phyloP scores from a whole-genome alignment of 2,113 vertebrate genomes.

The Varanus salvator region DNA sequence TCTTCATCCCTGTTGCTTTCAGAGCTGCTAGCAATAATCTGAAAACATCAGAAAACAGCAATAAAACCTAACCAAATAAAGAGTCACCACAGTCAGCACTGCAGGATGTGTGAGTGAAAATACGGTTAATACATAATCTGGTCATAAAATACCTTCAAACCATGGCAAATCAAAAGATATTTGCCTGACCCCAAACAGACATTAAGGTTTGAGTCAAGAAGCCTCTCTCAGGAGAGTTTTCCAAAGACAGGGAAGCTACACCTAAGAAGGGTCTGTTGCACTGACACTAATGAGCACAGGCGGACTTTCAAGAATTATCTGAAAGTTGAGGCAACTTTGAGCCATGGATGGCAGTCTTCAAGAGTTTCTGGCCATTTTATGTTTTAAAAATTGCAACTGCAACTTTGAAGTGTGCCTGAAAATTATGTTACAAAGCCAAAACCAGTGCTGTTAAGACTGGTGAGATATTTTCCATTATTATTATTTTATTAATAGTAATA shows the following conservation, averaged over 20 bases:
- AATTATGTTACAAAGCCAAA: neutral
- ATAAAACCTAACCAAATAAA: neutral
- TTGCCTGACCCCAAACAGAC: neutral
- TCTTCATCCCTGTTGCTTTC: neutral
- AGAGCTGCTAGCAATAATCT: neutral
- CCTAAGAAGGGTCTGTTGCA: neutral
- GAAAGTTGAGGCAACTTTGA: too few relatives aligned
- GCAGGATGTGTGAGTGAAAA: neutral
- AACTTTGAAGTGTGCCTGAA: neutral
- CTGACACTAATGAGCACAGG: too few relatives aligned
- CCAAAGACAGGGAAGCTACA: neutral
- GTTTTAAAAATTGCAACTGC: neutral
- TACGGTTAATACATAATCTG: too few relatives aligned
- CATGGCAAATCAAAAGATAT: neutral
- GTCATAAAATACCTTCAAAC: neutral
- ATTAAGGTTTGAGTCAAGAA: neutral
- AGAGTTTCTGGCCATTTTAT: neutral
- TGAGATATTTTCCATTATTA: neutral
- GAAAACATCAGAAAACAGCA: neutral
- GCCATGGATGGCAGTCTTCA: too few relatives aligned
- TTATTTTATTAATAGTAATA: too few relatives aligned
- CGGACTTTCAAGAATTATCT: neutral
- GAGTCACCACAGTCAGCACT: neutral
- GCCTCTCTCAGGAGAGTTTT: neutral
- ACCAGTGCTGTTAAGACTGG: neutral